These are phyloP conservation scores for Ceratitis capitata DNA, from an alignment of 1,140 invertebrate species.

Conservation along the genomic window DNA sequence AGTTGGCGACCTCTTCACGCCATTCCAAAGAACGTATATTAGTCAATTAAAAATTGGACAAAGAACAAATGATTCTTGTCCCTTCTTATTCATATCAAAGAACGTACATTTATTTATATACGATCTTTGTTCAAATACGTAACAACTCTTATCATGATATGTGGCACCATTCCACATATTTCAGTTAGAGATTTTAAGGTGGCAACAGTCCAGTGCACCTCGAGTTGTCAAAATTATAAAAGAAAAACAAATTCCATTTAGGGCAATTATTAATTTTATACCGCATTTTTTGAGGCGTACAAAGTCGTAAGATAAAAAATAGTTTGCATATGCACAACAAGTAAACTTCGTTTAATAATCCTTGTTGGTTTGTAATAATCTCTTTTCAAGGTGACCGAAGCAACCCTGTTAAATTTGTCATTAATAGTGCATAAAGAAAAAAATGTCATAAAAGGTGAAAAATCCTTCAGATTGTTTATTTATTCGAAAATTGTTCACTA, in stretches of 20 bases:
- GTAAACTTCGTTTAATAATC: background rate
- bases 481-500: background rate
- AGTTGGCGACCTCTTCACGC: too few species aligned
- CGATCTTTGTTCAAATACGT: too few species aligned
- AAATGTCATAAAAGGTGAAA: background rate
- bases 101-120: too few species aligned
- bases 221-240: background rate
- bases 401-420: background rate
- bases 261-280: background rate
- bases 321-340: background rate
- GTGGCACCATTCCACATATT: background rate
- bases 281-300: background rate
- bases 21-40: too few species aligned
- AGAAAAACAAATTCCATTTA: constrained; percentile 11
- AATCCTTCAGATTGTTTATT: background rate
- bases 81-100: too few species aligned
- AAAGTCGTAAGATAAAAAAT: background rate
- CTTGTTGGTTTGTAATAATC: background rate
- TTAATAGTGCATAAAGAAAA: background rate
- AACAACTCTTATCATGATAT: too few species aligned
- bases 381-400: background rate
- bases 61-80: too few species aligned
- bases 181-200: background rate
- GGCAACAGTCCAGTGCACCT: background rate
- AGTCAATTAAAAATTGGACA: too few species aligned